These are phyloP conservation scores for Rosalia funebris DNA, from an alignment of 2,888 invertebrate species.

Conservation along the genomic window DNA sequence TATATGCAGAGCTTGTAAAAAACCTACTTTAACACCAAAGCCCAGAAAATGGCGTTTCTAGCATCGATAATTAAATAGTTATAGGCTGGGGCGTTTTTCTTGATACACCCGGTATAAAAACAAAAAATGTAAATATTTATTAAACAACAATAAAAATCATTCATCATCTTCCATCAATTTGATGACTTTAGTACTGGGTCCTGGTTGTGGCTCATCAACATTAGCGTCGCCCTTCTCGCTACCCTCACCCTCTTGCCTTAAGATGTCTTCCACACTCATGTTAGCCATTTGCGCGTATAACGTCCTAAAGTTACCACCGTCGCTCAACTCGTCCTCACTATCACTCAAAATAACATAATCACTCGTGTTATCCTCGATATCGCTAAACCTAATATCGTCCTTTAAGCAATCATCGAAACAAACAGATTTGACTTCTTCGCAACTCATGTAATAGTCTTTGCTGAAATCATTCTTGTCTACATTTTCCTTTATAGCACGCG, in stretches of 20 bases:
- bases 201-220: not conserved
- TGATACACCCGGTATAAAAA: too few species aligned
- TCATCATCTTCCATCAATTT: too few species aligned
- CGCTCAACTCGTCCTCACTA: conserved; percentile 46
- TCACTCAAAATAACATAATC: conserved; percentile 50
- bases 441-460: conserved; percentile 12
- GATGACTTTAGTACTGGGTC: conserved; percentile 8
- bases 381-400: conserved; percentile 39
- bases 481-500: conserved; percentile 27
- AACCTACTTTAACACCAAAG: too few species aligned
- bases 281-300: conserved; percentile 36
- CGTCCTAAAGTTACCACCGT: conserved; percentile 34
- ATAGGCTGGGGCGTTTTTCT: too few species aligned
- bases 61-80: too few species aligned
- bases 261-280: conserved; percentile 30
- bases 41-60: too few species aligned
- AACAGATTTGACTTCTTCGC: conserved; percentile 35
- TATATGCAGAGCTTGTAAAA: too few species aligned
- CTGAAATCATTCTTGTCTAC: conserved; percentile 2
- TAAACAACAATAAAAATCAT: too few species aligned
- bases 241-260: conserved; percentile 11
- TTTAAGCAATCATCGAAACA: conserved; percentile 46
- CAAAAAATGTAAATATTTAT: too few species aligned
- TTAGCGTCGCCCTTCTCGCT: not conserved
- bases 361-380: conserved; percentile 47